phyloP scores from a whole-genome alignment of 1,140 invertebrate species.

The Sycobia sp. region DNA sequence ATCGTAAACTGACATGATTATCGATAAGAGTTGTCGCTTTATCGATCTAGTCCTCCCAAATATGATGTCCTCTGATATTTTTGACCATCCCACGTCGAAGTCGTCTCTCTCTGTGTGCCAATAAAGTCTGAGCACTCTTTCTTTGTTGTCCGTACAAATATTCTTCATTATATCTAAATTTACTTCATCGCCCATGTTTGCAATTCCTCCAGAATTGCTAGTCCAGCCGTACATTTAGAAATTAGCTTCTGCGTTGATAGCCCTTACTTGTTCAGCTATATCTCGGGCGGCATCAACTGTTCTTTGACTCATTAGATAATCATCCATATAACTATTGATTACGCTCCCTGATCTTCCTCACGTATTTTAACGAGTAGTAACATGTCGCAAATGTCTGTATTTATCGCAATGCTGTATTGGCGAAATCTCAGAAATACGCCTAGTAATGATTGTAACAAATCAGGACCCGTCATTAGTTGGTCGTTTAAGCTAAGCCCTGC shows the following conservation, averaged over 20 bases:
- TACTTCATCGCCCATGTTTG: too few relatives aligned
- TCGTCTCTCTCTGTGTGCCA: too few relatives aligned
- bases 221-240: slow-evolving; percentile 1
- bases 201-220: too few relatives aligned
- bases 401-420: neutral
- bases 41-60: too few relatives aligned
- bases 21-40: too few relatives aligned
- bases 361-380: neutral
- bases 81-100: too few relatives aligned
- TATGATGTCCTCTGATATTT: too few relatives aligned
- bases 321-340: slow-evolving; percentile 4
- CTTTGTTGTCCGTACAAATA: too few relatives aligned
- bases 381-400: slow-evolving; percentile 9
- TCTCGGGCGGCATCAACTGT: slow-evolving; percentile 34
- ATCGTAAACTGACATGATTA: too few relatives aligned
- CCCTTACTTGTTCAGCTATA: slow-evolving; percentile 25
- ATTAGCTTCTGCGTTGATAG: slow-evolving; percentile 1
- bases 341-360: neutral
- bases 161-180: too few relatives aligned
- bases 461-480: neutral
- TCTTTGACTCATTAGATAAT: neutral
- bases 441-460: neutral
- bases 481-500: slow-evolving; percentile 2
- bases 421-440: slow-evolving; percentile 7
- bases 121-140: too few relatives aligned